phyloP scores from a whole-genome alignment of 2,888 invertebrate genomes.

The Thecophora atra region DNA sequence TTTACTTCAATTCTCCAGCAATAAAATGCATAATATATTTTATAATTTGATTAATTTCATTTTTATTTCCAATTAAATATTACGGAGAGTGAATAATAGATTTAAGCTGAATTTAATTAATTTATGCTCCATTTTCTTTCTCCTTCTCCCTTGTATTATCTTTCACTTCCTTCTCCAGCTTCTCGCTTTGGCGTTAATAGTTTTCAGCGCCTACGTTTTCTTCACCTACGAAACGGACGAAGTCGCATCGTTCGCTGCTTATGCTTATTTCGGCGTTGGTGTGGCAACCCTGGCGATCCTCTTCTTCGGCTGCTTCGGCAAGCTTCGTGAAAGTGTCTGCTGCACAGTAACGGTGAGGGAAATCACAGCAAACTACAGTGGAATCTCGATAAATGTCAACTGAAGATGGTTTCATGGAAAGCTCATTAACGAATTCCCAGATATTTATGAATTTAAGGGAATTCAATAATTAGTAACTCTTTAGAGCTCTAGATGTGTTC shows the following conservation, averaged over 20 bases:
- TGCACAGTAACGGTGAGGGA: conserved; percentile 85
- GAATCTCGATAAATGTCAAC: background rate
- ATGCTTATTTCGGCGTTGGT: conserved; percentile 52
- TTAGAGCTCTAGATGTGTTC: background rate
- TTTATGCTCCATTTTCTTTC: background rate
- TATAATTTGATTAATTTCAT: too few species aligned
- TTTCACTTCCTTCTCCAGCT: conserved; percentile 45
- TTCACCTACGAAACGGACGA: conserved; percentile 51
- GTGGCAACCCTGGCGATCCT: conserved; percentile 69
- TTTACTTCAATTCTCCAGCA: too few species aligned
- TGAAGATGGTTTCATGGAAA: background rate
- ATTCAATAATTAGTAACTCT: background rate
- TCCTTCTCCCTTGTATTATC: background rate
- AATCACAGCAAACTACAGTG: background rate
- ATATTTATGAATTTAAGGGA: background rate
- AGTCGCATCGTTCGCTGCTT: conserved; percentile 44
- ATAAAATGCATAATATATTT: too few species aligned
- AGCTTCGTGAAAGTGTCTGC: conserved; percentile 85
- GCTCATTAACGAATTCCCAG: background rate
- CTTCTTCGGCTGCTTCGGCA: conserved; percentile 89
- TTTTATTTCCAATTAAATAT: too few species aligned
- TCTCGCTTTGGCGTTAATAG: conserved; percentile 54
- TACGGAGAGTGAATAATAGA: too few species aligned
- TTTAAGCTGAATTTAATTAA: background rate
- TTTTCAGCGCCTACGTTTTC: conserved; percentile 54